Conservation (phyloP, 2,797 vertebrate species). For the Anguilla pacifica region DNA sequence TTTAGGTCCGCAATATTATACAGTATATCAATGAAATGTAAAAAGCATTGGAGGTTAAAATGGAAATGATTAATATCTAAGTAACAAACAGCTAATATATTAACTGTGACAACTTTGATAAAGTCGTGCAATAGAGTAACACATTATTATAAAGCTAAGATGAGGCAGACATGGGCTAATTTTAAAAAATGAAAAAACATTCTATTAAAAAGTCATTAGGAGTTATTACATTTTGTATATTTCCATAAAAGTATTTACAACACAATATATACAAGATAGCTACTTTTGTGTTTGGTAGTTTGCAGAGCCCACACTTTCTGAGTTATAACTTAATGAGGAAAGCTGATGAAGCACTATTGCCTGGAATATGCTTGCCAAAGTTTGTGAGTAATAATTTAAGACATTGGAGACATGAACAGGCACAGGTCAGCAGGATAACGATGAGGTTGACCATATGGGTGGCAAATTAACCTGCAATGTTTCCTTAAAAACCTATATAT, state of each 20-base stretch:
- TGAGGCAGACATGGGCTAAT: not conserved
- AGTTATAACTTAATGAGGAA: not conserved
- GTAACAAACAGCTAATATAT: not conserved
- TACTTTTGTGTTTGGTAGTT: constrained; percentile 3
- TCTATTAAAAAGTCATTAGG: not conserved
- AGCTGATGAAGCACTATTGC: not conserved
- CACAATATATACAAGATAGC: not conserved
- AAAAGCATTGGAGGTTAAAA: constrained; percentile 4
- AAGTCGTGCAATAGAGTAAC: not conserved
- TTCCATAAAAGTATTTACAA: constrained; percentile 5
- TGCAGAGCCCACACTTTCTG: not conserved
- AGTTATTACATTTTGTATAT: not conserved
- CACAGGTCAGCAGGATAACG: not conserved
- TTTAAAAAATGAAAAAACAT: not conserved
- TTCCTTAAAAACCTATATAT: not conserved
- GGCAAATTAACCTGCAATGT: constrained; percentile 1
- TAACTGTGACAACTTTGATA: not conserved
- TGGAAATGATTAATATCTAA: not conserved
- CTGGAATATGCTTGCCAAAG: constrained; percentile 21
- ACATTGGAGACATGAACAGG: not conserved
- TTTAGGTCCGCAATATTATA: not conserved
- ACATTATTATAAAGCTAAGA: not conserved
- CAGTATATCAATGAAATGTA: not conserved
- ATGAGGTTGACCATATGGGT: not conserved
- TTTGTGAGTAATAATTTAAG: constrained; percentile 12